phyloP scores from a whole-genome alignment of 2,888 invertebrate genomes.

The Calameuta idolon region DNA sequence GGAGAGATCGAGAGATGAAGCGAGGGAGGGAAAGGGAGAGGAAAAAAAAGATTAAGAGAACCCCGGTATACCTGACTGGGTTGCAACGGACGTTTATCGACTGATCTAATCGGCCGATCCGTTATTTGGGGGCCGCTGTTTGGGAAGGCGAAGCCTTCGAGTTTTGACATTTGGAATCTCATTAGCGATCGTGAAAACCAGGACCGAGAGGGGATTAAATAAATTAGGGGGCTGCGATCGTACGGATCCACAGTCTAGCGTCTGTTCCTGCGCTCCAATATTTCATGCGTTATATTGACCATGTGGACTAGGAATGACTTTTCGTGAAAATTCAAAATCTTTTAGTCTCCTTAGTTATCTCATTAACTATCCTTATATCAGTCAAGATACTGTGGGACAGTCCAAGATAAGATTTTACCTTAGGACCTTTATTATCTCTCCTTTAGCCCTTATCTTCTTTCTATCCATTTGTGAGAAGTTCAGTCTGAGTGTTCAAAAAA shows the following conservation, averaged over 20 bases:
- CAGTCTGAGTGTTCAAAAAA: background rate
- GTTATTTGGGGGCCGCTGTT: slow-evolving; percentile 51
- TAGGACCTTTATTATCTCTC: background rate
- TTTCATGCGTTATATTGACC: background rate
- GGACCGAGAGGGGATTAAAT: slow-evolving; percentile 32
- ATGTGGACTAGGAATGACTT: background rate
- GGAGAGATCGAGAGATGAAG: slow-evolving; percentile 28
- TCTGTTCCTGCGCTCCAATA: background rate
- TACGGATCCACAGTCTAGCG: background rate
- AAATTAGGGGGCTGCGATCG: slow-evolving; percentile 20
- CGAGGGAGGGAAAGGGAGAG: slow-evolving; percentile 60
- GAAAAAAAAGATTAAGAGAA: slow-evolving; percentile 25
- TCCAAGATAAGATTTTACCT: background rate
- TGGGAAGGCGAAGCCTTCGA: slow-evolving; percentile 46
- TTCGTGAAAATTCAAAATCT: background rate
- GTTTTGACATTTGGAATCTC: slow-evolving; percentile 66
- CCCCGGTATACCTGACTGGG: slow-evolving; percentile 54
- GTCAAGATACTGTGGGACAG: background rate
- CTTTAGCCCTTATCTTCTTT: background rate
- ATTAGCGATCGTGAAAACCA: slow-evolving; percentile 62
- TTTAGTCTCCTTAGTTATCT: background rate
- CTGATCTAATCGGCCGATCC: slow-evolving; percentile 60
- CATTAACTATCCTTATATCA: background rate
- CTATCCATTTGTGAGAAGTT: background rate
- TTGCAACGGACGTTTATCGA: slow-evolving; percentile 37